Base-by-base conservation (phyloP, 2,113 vertebrate species). In the Bucco capensis region DNA sequence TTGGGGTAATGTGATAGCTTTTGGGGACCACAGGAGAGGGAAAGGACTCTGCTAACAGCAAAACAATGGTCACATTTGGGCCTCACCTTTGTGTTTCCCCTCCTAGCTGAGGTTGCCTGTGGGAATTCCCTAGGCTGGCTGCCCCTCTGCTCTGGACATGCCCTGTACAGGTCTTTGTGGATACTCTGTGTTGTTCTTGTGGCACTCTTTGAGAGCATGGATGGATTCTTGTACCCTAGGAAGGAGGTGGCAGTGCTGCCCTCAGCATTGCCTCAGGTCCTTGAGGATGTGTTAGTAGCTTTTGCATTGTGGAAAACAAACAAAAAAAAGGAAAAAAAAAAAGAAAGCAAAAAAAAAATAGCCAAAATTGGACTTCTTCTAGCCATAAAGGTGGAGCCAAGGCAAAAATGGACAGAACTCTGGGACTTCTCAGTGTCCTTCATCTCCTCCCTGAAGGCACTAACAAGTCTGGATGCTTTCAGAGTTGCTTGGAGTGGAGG, bases 81-180 rank as follows among this genome's bases (percentile, higher is more conserved):
- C 90, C 85, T 89, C 74, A 33, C 23, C 62, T 78, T n/a, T 73
- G 81, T 86, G 89, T 91, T 15, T 83, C 79, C 88, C 89, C 49
- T 62, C 76, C 16, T 47, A 24, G 46, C 17, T 46, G 69, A 87
- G 88, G 37, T 87, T 91, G 88, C 92, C 93, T 35, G 89, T 91
- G 96, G 92, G 91, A 95, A 71, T 92, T 58, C 92, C 62, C 14
- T 90, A 85, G 90, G 89, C 93, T 95, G 95, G 74, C 93, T 92
- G 95, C 35, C 64, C 51, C 65, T n/a, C 90, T 94, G 83, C 95
- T 83, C 94, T 74, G 75, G 58, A 95, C 93, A 93, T 64, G 93
- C 94, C 70, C 8, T 96, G 96, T 95, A 96, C 94, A 93, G 94
- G 95, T 97, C 57, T 94, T 96, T 91, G 96, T 96, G 95, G 94